These are phyloP conservation scores for pig (Sus scrofa) DNA, from an alignment of 2,113 vertebrate species.

Conservation along the genomic window DNA sequence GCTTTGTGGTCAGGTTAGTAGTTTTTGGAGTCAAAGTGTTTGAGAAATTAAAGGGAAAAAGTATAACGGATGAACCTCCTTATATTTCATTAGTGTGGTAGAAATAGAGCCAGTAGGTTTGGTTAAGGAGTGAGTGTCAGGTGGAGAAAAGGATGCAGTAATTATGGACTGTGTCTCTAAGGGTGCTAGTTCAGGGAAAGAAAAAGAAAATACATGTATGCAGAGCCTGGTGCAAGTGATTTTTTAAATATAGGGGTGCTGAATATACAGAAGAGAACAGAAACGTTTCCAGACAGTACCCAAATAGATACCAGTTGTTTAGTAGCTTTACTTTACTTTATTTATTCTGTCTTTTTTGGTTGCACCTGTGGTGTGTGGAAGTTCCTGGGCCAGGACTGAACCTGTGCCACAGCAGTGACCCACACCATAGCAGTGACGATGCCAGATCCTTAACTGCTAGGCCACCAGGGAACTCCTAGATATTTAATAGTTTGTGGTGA, in stretches of 20 bases:
- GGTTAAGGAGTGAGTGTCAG: background rate
- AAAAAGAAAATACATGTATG: background rate
- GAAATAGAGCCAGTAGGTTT: background rate
- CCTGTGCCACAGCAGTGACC: too few species aligned
- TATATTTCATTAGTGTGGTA: slow-evolving; percentile 6
- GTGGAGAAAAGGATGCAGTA: background rate
- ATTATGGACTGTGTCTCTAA: background rate
- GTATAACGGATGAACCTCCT: slow-evolving; percentile 2
- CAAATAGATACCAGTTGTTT: background rate
- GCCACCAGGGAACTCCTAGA: background rate
- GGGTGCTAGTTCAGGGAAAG: background rate
- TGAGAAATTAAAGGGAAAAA: background rate
- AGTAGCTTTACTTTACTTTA: background rate
- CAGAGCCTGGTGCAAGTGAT: background rate
- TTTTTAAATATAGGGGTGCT: background rate
- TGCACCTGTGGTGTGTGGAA: too few species aligned
- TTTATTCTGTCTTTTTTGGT: too few species aligned
- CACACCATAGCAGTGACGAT: too few species aligned
- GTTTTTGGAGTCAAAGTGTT: slow-evolving; percentile 1
- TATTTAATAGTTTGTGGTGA: background rate
- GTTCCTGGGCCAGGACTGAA: too few species aligned
- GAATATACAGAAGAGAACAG: background rate
- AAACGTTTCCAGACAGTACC: background rate
- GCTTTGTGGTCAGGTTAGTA: background rate
- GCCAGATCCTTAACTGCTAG: too few species aligned